phyloP scores from a whole-genome alignment of 2,888 invertebrate genomes.

The Aporophyla nigra region DNA sequence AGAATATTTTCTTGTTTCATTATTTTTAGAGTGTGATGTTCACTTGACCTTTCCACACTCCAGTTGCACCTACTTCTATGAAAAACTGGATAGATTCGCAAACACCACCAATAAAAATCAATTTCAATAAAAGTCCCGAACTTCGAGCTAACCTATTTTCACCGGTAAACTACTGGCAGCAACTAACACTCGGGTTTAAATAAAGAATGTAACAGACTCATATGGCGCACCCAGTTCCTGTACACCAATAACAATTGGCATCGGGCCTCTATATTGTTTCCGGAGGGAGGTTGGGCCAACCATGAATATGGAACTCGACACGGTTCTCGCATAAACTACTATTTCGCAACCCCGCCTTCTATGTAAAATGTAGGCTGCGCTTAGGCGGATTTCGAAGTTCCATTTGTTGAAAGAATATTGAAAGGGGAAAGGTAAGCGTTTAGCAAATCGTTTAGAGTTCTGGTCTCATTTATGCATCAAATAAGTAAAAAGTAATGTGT shows the following conservation, averaged over 20 bases:
- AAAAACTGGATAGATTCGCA: not conserved
- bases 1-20: too few relatives aligned
- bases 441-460: constrained; percentile 7
- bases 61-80: too few relatives aligned
- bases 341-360: constrained; percentile 55
- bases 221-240: constrained; percentile 41
- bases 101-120: not conserved
- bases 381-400: constrained; percentile 49
- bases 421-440: constrained; percentile 19
- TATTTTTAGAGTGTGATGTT: too few relatives aligned
- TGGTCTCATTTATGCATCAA: constrained; percentile 5
- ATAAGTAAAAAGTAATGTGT: not conserved
- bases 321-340: constrained; percentile 62
- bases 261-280: constrained; percentile 67
- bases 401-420: constrained; percentile 46
- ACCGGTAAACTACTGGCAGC: constrained; percentile 20
- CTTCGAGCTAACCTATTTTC: constrained; percentile 19
- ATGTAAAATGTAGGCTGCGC: constrained; percentile 60
- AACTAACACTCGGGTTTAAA: constrained; percentile 46
- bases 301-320: constrained; percentile 65
- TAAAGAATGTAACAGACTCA: constrained; percentile 50
- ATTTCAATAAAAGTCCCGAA: constrained; percentile 7
- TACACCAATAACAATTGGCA: constrained; percentile 66
- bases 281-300: constrained; percentile 52
- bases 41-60: too few relatives aligned